These are phyloP conservation scores for Carassius carassius DNA, from an alignment of 2,113 vertebrate species.

Conservation along the genomic window DNA sequence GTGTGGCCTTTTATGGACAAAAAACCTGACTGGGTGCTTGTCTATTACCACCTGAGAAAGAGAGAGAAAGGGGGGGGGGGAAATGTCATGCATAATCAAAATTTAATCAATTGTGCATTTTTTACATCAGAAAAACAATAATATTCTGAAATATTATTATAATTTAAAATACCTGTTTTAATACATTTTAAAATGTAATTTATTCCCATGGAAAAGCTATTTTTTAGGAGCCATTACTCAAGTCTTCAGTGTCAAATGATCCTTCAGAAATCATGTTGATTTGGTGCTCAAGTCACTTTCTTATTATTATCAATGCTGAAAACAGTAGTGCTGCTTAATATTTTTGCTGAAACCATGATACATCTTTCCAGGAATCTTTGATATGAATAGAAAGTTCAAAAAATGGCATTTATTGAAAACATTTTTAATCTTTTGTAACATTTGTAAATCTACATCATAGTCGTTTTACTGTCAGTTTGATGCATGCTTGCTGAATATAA, in stretches of 20 bases:
- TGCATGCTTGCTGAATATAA: neutral
- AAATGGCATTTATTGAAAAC: too few species aligned
- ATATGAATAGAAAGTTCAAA: neutral
- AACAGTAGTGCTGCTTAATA: neutral
- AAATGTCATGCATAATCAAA: neutral
- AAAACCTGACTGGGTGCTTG: constrained; percentile 83
- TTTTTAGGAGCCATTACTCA: neutral
- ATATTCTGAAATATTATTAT: neutral
- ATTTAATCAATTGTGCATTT: neutral
- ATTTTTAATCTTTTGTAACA: neutral
- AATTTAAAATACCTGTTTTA: too few species aligned
- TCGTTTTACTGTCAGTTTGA: neutral
- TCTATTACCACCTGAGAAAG: constrained; percentile 79
- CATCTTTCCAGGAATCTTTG: neutral
- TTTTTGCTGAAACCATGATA: neutral
- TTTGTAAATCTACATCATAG: neutral
- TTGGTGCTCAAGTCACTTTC: neutral
- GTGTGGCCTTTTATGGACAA: constrained; percentile 83
- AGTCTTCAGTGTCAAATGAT: neutral
- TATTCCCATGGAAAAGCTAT: neutral
- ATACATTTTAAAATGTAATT: neutral
- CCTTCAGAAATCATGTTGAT: neutral
- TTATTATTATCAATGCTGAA: neutral
- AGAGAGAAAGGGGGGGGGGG: neutral
- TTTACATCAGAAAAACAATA: neutral